These are phyloP conservation scores for Melanotaenia trifasciata DNA, from an alignment of 2,797 vertebrate genomes.

Conservation along the genomic window DNA sequence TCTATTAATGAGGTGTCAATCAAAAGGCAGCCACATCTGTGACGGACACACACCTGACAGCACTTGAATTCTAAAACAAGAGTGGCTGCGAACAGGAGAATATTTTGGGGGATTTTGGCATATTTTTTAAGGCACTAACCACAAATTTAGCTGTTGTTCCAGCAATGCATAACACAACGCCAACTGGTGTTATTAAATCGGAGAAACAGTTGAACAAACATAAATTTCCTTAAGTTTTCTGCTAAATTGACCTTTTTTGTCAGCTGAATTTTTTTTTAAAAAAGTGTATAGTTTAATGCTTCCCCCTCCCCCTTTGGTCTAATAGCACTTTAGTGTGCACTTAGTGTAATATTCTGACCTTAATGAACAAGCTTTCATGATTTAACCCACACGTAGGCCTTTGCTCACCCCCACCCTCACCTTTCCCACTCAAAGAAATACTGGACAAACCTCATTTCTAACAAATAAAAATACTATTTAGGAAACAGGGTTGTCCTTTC, in stretches of 20 bases:
- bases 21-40: too few species aligned
- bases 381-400: neutral
- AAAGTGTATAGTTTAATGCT: neutral
- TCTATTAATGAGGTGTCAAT: too few species aligned
- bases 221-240: neutral
- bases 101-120: neutral
- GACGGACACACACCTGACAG: too few species aligned
- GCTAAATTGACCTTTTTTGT: neutral
- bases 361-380: neutral
- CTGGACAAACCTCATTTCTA: neutral
- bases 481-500: slow-evolving; percentile 2
- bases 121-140: neutral
- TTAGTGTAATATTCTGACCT: neutral
- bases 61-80: too few species aligned
- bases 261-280: neutral
- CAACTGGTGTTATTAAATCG: neutral
- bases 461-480: neutral
- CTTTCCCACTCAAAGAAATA: neutral
- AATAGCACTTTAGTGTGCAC: neutral
- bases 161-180: neutral
- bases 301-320: too few species aligned
- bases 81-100: neutral
- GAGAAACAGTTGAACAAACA: neutral
- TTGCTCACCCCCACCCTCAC: neutral
- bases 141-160: neutral